These are phyloP conservation scores for Cordilura impudica DNA, from an alignment of 2,888 invertebrate genomes.

Conservation along the genomic window DNA sequence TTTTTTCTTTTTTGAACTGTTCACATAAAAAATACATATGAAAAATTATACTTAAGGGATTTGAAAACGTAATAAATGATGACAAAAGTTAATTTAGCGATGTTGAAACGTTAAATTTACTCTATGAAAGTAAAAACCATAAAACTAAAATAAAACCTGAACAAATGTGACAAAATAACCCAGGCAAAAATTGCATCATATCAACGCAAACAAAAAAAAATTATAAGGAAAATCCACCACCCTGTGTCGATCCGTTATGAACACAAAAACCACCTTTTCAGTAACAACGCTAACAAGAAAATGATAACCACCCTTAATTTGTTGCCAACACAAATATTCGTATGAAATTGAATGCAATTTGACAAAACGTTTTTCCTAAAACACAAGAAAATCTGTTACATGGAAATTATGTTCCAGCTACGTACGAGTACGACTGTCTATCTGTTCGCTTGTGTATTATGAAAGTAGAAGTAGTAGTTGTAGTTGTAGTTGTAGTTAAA, in stretches of 20 bases:
- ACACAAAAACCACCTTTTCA: not conserved
- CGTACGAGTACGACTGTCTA: too few relatives aligned
- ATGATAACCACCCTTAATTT: not conserved
- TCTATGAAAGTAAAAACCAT: not conserved
- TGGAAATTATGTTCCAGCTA: too few relatives aligned
- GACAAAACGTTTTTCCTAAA: slow-evolving; percentile 19
- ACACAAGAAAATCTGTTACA: not conserved
- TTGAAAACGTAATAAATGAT: slow-evolving; percentile 27
- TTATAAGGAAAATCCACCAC: too few relatives aligned
- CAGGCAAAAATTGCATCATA: not conserved
- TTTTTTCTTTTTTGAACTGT: not conserved
- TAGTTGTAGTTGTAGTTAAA: too few relatives aligned
- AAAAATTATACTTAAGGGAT: slow-evolving; percentile 9
- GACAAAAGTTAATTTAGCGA: slow-evolving; percentile 49
- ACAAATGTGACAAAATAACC: slow-evolving; percentile 45
- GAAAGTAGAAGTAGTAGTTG: too few relatives aligned
- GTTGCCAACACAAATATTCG: not conserved
- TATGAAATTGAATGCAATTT: not conserved
- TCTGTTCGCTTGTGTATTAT: too few relatives aligned
- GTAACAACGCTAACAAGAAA: too few relatives aligned
- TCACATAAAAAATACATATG: not conserved
- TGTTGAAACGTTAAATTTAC: not conserved
- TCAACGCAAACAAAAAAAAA: not conserved
- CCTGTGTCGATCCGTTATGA: too few relatives aligned
- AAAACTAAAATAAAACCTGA: slow-evolving; percentile 19